Conservation (phyloP, 2,113 vertebrate species). For the Heteronetta atricapilla region DNA sequence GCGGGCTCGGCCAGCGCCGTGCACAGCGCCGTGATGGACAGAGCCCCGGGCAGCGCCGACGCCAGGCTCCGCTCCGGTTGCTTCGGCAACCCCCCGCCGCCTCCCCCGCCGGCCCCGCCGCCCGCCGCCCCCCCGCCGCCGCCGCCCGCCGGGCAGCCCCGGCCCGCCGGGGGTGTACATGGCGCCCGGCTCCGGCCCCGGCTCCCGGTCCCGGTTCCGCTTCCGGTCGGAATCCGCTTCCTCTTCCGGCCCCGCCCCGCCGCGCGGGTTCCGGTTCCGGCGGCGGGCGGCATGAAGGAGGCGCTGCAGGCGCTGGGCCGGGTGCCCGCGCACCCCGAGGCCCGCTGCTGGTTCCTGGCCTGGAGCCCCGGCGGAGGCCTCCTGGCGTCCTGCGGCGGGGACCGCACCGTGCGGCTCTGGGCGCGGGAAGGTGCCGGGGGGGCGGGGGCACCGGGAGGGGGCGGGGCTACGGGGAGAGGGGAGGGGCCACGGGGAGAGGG, state of each 20-base stretch:
- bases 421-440: slow-evolving; percentile 81
- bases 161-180: slow-evolving; percentile 91
- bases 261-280: no score
- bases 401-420: slow-evolving; percentile 88
- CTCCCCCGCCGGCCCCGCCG: neutral
- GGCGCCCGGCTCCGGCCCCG: neutral
- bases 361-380: slow-evolving; percentile 87
- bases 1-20: slow-evolving; percentile 94
- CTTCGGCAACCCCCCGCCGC: slow-evolving; percentile 83
- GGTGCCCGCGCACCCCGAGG: slow-evolving; percentile 86
- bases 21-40: slow-evolving; percentile 93
- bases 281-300: slow-evolving; percentile 63
- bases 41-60: slow-evolving; percentile 90
- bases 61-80: slow-evolving; percentile 92
- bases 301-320: slow-evolving; percentile 77
- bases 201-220: neutral
- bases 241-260: neutral
- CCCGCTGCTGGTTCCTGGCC: slow-evolving; percentile 90
- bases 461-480: neutral
- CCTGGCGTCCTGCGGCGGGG: slow-evolving; percentile 90
- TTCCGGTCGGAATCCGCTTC: neutral
- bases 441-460: neutral
- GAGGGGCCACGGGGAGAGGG: no score
- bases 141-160: slow-evolving; percentile 79
- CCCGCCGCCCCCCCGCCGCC: slow-evolving; percentile 83